Base-by-base conservation (phyloP, 2,888 invertebrate species). In the Sesia bembeciformis region DNA sequence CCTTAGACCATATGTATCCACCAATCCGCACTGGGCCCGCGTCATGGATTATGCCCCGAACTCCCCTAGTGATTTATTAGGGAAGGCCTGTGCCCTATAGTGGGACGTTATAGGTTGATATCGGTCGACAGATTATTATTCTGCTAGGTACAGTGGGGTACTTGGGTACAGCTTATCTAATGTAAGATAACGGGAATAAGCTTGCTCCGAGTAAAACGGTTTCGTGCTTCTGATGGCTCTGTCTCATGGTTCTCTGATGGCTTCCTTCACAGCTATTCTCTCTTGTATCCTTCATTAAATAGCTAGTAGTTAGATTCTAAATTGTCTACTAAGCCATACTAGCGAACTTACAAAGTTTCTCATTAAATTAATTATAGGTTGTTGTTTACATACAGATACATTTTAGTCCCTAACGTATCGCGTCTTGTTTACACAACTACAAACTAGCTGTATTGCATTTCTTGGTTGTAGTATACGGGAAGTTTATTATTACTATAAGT, bases 241-340 rank as follows among this genome's bases (percentile, higher is more conserved):
- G n/a, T 69, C 74, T 73, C 74, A 61, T 76, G 74, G 69, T 65
- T 69, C 68, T 66, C 71, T 72, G 77, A 78, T 77, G 75, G 75
- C 69, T 77, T 76, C 78, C 75, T 77, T 64, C 67, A 62, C 61
- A 76, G 72, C 72, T 73, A 78, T 76, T 81, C 79, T 75, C 74
- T 75, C 75, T 77, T 74, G 70, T 75, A 77, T 74, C 74, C 74
- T 76, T 78, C 72, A 78, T 80, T 78, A 77, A 72, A 65, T 72
- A 65, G 68, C 66, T 78, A 76, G 78, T 76, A 74, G 70, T 68
- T 70, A 64, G 65, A 61, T 66, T 64, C 74, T 66, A 65, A 72
- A 74, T 77, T 68, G 71, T 68, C 73, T 68, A 70, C 66, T 64
- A 70, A 71, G 65, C 66, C 60, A 64, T 57, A 64, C 56, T 40